Conservation (phyloP, 2,113 vertebrate species). For the Platichthys stellatus region DNA sequence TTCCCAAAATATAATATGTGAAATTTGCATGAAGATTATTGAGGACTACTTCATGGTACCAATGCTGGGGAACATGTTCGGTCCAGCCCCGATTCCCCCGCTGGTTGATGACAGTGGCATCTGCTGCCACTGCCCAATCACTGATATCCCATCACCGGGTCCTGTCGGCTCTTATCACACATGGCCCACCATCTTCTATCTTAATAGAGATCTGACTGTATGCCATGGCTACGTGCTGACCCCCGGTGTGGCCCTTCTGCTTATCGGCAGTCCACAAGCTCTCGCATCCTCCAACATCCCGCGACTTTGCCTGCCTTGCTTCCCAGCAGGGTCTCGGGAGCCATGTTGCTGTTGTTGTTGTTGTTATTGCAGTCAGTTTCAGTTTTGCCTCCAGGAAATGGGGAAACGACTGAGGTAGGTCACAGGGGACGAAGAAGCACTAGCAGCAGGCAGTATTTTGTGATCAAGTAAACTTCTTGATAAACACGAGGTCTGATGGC, state of each 20-base stretch:
- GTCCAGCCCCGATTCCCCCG: slow-evolving; percentile 13
- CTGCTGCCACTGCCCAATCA: slow-evolving; percentile 46
- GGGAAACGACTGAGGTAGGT: slow-evolving; percentile 30
- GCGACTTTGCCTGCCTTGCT: slow-evolving; percentile 43
- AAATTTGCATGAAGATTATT: slow-evolving; percentile 9
- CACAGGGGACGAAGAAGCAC: slow-evolving; percentile 14
- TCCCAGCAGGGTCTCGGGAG: slow-evolving; percentile 34
- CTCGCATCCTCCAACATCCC: slow-evolving; percentile 30
- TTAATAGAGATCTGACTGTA: slow-evolving; percentile 78
- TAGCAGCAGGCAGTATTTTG: background rate
- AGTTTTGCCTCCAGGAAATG: slow-evolving; percentile 30
- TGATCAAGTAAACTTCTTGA: background rate
- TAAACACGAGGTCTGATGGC: background rate
- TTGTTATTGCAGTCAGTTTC: slow-evolving; percentile 39
- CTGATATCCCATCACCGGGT: slow-evolving; percentile 64
- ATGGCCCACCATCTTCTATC: slow-evolving; percentile 67
- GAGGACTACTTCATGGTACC: background rate
- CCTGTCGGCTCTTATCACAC: slow-evolving; percentile 68
- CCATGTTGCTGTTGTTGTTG: slow-evolving; percentile 48
- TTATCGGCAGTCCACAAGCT: slow-evolving; percentile 66
- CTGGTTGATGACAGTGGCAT: slow-evolving; percentile 29
- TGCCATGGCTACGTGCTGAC: slow-evolving; percentile 60
- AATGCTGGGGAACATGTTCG: slow-evolving; percentile 1
- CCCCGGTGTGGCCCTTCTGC: slow-evolving; percentile 59
- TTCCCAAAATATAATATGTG: background rate